Evolutionary conservation across 2,113 vertebrate genomes (phyloP).

Genomic region (Strix uralensis): DNA sequence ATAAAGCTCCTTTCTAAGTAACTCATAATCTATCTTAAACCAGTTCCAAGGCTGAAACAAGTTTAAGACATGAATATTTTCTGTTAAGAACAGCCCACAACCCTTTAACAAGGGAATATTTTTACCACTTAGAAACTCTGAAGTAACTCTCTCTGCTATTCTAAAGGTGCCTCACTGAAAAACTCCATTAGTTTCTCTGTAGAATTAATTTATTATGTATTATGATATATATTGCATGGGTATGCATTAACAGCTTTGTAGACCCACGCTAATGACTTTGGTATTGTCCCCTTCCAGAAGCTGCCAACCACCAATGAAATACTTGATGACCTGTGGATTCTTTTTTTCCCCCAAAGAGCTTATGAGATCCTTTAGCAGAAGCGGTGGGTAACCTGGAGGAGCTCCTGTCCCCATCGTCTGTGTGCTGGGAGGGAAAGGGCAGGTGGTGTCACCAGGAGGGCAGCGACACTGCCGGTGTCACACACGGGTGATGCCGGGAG

Average conservation of each 20-base stretch:
- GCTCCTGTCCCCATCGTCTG: neutral
- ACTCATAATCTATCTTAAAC: neutral
- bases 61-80: neutral
- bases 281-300: neutral
- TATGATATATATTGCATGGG: neutral
- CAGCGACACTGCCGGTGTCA: too few relatives aligned
- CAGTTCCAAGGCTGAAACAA: neutral
- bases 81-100: neutral
- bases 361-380: neutral
- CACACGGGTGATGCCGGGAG: neutral
- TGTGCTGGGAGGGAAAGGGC: neutral
- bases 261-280: neutral
- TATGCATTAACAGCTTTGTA: neutral
- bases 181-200: neutral
- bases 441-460: neutral
- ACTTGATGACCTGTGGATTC: neutral
- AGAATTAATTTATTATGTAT: neutral
- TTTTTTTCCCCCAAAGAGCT: fast-evolving
- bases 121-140: neutral
- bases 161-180: neutral
- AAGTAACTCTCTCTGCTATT: neutral
- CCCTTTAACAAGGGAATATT: neutral
- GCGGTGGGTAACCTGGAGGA: neutral
- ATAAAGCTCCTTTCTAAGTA: neutral
- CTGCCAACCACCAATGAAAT: neutral